A percentile compares a stretch with the other conserved stretches of the same genome.
These are phyloP conservation scores for Meganola albula DNA, from an alignment of 2,888 invertebrate species.

Conservation along the genomic window DNA sequence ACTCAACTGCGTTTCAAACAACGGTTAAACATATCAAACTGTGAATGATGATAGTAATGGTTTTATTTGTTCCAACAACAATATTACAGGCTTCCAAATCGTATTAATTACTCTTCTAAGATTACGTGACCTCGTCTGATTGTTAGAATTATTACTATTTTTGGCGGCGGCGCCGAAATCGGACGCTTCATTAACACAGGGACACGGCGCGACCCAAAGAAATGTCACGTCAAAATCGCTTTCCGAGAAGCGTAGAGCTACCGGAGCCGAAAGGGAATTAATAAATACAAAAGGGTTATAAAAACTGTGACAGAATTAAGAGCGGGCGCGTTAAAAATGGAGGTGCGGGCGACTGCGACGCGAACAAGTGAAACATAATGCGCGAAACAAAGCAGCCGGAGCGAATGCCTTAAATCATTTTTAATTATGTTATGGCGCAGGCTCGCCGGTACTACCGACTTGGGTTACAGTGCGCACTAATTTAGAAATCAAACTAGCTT, in stretches of 20 bases:
- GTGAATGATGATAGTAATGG: constrained; percentile 8
- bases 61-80: constrained; percentile 7
- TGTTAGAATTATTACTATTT: constrained; percentile 42
- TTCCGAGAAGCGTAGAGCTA: constrained; percentile 75
- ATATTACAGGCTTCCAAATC: no score
- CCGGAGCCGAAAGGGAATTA: constrained; percentile 73
- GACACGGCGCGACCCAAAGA: constrained; percentile 62
- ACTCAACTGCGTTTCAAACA: constrained; percentile 17
- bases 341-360: constrained; percentile 61
- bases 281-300: constrained; percentile 76
- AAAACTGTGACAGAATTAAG: constrained; percentile 77
- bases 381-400: constrained; percentile 78
- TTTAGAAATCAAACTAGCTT: no score
- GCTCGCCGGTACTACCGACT: constrained; percentile 45
- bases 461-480: constrained; percentile 52
- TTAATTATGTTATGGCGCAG: constrained; percentile 77
- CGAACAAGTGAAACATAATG: constrained; percentile 77
- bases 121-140: constrained; percentile 48
- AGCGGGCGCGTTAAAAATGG: constrained; percentile 69
- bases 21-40: constrained; percentile 16
- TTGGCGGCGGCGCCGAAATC: constrained; percentile 65
- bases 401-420: constrained; percentile 78
- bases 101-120: no score
- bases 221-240: constrained; percentile 71
- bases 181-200: constrained; percentile 73